Conservation (phyloP, 2,888 invertebrate species). For the Oxyteleia sp. region DNA sequence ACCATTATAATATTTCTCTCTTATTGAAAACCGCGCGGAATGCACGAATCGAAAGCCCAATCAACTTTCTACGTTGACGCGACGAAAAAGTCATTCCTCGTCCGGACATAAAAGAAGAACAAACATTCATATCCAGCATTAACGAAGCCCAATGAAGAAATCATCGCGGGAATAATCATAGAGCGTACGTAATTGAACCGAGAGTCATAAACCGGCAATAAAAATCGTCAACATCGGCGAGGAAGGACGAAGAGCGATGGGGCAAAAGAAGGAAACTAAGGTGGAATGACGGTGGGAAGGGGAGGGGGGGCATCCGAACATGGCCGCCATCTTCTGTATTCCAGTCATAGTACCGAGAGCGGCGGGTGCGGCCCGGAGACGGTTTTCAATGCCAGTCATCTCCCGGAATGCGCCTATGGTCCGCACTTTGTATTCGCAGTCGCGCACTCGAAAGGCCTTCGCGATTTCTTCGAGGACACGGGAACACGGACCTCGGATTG, state of each 20-base stretch:
- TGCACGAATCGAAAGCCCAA: not conserved
- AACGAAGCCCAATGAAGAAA: constrained; percentile 16
- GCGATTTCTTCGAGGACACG: constrained; percentile 82
- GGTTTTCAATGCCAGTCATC: constrained; percentile 87
- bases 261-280: constrained; percentile 41
- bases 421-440: constrained; percentile 85
- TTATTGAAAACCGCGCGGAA: not conserved
- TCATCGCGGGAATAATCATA: not conserved
- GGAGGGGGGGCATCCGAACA: constrained; percentile 81
- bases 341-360: constrained; percentile 82
- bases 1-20: constrained; percentile 2
- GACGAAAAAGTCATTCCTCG: not conserved
- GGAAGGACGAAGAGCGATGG: constrained; percentile 19
- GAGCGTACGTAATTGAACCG: constrained; percentile 7
- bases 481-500: constrained; percentile 66
- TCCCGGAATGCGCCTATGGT: constrained; percentile 84
- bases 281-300: constrained; percentile 54
- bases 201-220: constrained; percentile 29
- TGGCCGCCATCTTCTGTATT: constrained; percentile 87
- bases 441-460: constrained; percentile 81
- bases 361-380: constrained; percentile 81
- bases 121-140: not conserved
- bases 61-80: not conserved
- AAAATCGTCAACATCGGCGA: constrained; percentile 22
- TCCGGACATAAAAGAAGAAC: not conserved